phyloP scores from a whole-genome alignment of 2,797 vertebrate genomes.

The Pangasius larnaudii region DNA sequence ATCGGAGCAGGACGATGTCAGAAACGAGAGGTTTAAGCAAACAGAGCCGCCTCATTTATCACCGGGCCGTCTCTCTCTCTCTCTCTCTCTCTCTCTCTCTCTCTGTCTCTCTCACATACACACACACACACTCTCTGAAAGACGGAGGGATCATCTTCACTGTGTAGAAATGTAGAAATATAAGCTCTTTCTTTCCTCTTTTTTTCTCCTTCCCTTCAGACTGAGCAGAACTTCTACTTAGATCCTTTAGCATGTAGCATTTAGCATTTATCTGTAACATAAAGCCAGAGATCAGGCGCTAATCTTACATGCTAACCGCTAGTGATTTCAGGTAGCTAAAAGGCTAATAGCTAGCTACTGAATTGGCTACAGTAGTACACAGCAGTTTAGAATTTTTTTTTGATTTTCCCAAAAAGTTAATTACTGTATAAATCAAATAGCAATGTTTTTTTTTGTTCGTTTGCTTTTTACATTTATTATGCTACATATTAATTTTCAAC shows the following conservation, averaged over 20 bases:
- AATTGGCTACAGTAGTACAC: not conserved
- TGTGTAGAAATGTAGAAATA: constrained; percentile 36
- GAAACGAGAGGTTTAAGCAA: constrained; percentile 90
- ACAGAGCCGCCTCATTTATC: constrained; percentile 87
- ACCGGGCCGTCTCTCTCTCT: constrained; percentile 72
- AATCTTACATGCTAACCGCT: not conserved
- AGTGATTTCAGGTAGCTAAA: not conserved
- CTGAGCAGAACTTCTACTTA: not conserved
- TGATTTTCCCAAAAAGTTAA: not conserved
- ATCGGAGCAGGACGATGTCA: constrained; percentile 82
- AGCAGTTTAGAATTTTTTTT: not conserved
- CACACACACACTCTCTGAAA: constrained; percentile 50
- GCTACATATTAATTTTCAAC: too few species aligned
- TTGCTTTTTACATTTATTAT: not conserved
- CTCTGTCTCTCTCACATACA: constrained; percentile 62
- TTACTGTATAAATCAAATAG: not conserved
- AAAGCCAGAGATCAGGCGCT: not conserved
- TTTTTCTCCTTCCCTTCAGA: not conserved
- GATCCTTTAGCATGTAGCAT: not conserved
- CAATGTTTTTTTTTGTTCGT: not conserved
- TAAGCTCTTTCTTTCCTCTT: not conserved
- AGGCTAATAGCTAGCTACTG: not conserved
- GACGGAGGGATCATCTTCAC: constrained; percentile 72
- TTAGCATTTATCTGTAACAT: not conserved
- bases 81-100: constrained; percentile 68